Base-by-base conservation (phyloP, 2,113 vertebrate genomes). In the Condylura cristata region DNA sequence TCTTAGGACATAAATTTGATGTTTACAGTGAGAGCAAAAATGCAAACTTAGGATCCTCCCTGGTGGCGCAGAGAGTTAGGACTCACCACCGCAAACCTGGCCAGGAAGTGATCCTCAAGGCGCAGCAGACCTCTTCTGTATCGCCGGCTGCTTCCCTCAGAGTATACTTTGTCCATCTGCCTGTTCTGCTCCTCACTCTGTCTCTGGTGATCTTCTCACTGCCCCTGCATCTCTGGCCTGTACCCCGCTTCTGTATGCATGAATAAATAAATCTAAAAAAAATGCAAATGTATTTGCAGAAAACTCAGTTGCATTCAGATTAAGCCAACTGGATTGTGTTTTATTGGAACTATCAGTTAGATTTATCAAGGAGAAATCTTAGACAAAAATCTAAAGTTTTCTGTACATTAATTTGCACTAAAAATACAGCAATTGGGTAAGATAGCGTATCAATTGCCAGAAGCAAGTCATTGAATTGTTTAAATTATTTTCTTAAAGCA, bases 321-420 rank as follows among this genome's bases (percentile, higher is more conserved):
- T 65, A 76, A 94, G 48, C 8, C 30, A 82, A 9, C 18, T 91
- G 37, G 56, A 51, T 51, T 63, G 22, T 30, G 30, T 86, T 70
- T 89, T 53, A 81, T 30, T 72, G 24, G 76, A 63, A 71, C 24
- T 89, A 75, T 10, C 10, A 39, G 11, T 11, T 93, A 39, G n/a
- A 86, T 81, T 92, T 95, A 92, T 82, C 8, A 41, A 65, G 22
- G 37, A 76, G 8, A 91, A 93, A 76, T 75, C 34, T 75, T 80
- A 86, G 37, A 51, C 63, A 48, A 89, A 74, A 22, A 85, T 80
- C 61, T 53, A 82, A 91, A 93, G 24, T 0, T 58, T 75, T 89
- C 44, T 63, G 9, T 85, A 81, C 22, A 53, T 63, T 79, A n/a
- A 88, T 24, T 51, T 89, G 13, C 46, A 18, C 60, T 70, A 80